Evolutionary conservation across 53 echinoderm and acorn worm genomes (phyloP).

Genomic region (Holothuria leucospilota): DNA sequence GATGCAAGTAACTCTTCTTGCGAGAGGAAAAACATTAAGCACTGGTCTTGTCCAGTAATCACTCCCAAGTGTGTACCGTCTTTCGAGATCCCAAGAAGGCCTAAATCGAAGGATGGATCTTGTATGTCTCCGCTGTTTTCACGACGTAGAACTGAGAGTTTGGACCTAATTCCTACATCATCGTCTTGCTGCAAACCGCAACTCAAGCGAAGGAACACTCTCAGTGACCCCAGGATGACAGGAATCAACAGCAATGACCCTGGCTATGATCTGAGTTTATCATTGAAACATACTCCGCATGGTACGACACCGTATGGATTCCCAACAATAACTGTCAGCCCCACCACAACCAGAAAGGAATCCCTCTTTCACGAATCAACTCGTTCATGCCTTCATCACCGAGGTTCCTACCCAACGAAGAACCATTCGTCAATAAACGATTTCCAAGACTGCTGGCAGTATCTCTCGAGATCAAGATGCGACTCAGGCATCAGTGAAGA

Average conservation of each 20-base stretch:
- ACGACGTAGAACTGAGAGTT: constrained; percentile 24
- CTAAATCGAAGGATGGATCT: not conserved
- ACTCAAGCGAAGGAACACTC: not conserved
- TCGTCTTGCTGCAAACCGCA: not conserved
- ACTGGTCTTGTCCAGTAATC: constrained; percentile 20
- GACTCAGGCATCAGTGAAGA: constrained; percentile 31
- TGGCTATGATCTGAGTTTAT: constrained; percentile 8
- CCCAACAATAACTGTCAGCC: constrained; percentile 40
- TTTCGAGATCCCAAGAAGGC: constrained; percentile 33
- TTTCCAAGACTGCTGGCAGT: constrained; percentile 22
- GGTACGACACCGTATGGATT: constrained; percentile 59
- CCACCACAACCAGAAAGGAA: constrained; percentile 66
- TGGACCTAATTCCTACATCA: not conserved
- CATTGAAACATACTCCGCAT: constrained; percentile 8
- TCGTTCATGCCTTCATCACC: not conserved
- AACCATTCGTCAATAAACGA: not conserved
- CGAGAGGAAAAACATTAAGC: not conserved
- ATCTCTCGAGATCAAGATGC: constrained; percentile 19
- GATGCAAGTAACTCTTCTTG: too few relatives aligned
- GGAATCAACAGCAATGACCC: not conserved
- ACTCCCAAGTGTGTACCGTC: constrained; percentile 1
- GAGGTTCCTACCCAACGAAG: not conserved
- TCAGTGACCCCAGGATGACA: not conserved
- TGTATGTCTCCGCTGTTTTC: not conserved
- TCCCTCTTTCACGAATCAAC: constrained; percentile 53